Conservation (phyloP, 1,140 invertebrate genomes). For the Brachionus asplanchnoidis region DNA sequence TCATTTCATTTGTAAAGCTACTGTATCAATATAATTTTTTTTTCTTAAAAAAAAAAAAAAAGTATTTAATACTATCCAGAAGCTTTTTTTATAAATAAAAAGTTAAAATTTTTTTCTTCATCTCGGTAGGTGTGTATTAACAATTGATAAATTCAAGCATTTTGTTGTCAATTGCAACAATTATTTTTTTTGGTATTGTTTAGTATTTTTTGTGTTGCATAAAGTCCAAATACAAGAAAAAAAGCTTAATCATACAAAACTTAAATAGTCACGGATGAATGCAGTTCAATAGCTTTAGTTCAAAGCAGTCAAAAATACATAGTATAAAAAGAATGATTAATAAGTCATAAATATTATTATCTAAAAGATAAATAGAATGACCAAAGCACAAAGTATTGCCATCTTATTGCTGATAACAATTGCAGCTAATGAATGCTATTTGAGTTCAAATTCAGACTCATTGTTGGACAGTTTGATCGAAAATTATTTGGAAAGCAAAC, state of each 20-base stretch:
- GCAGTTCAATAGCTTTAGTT: not conserved
- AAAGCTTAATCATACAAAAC: too few relatives aligned
- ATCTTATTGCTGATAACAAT: not conserved
- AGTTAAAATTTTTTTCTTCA: too few relatives aligned
- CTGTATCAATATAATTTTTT: too few relatives aligned
- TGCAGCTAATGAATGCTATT: not conserved
- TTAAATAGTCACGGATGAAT: not conserved
- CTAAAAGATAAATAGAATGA: not conserved
- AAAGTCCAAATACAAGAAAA: not conserved
- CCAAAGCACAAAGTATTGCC: not conserved
- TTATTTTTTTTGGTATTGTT: not conserved
- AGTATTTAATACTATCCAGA: too few relatives aligned
- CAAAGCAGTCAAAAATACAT: not conserved
- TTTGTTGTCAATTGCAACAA: not conserved
- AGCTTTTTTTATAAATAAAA: too few relatives aligned
- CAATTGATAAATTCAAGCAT: not conserved
- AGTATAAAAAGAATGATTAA: too few relatives aligned
- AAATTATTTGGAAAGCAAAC: not conserved
- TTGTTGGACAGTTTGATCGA: not conserved
- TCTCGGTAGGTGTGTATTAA: not conserved
- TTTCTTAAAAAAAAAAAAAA: too few relatives aligned
- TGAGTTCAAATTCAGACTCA: not conserved
- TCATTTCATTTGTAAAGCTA: too few relatives aligned
- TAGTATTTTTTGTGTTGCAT: not conserved
- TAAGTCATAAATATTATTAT: not conserved